Evolutionary conservation across 2,888 invertebrate species (phyloP).

Genomic region (Dasypogon diadema): DNA sequence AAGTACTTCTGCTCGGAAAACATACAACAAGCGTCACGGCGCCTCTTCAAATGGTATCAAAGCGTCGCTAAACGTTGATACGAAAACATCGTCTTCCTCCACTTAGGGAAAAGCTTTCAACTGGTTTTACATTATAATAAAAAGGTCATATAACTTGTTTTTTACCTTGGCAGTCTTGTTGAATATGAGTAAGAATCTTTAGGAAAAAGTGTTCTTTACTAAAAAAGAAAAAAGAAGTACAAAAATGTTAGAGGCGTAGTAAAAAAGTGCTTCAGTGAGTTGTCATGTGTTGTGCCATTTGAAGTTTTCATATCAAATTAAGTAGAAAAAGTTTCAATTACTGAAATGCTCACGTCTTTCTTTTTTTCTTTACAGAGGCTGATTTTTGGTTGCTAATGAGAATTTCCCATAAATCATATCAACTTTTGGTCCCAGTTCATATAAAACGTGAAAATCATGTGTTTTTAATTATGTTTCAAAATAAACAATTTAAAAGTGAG

Average conservation of each 20-base stretch:
- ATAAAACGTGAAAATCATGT: background rate
- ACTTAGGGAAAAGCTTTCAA: constrained; percentile 6
- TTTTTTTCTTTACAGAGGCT: background rate
- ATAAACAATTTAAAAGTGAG: background rate
- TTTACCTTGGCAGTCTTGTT: background rate
- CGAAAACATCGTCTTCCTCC: constrained; percentile 65
- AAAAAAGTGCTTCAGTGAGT: background rate
- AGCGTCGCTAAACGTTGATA: constrained; percentile 70
- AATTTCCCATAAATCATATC: background rate
- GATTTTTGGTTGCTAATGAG: background rate
- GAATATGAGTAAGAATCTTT: background rate
- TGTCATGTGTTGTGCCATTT: background rate
- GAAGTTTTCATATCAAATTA: background rate
- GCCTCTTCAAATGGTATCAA: constrained; percentile 65
- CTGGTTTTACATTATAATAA: constrained; percentile 20
- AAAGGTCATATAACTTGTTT: constrained; percentile 34
- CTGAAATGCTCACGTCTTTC: background rate
- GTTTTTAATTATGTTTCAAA: background rate
- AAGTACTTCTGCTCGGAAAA: constrained; percentile 20
- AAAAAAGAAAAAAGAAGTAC: background rate
- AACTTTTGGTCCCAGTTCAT: too few species aligned
- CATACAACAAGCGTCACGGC: constrained; percentile 58
- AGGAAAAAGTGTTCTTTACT: background rate
- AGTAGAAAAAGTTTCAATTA: background rate
- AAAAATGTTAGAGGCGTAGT: background rate